phyloP scores from a whole-genome alignment of 2,797 vertebrate genomes.

The Lacerta viridis region DNA sequence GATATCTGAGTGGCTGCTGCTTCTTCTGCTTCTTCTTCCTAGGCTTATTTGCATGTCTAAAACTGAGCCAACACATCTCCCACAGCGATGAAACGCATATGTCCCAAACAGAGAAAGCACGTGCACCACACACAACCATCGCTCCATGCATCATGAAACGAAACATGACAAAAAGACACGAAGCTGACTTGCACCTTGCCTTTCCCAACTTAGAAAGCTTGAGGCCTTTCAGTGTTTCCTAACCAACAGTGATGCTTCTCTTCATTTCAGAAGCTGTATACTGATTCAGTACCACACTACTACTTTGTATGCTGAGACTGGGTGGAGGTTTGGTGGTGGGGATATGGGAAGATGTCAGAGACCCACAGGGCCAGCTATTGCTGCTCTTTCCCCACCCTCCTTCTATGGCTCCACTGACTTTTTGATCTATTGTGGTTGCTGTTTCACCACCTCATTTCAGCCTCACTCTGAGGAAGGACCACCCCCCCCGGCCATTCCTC shows the following conservation, averaged over 20 bases:
- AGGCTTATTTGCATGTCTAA: neutral
- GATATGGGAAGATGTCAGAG: neutral
- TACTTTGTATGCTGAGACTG: neutral
- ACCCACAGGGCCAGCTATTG: too few species aligned
- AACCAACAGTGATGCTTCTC: neutral
- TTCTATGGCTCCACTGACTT: too few species aligned
- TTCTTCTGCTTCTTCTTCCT: neutral
- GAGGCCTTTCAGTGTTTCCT: neutral
- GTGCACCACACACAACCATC: neutral
- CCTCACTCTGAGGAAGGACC: too few species aligned
- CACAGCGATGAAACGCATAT: neutral
- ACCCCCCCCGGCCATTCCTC: too few species aligned
- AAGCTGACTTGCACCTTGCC: neutral
- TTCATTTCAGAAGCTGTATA: neutral
- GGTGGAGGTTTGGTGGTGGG: neutral
- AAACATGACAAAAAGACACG: neutral
- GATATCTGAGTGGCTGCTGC: too few species aligned
- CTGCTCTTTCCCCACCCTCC: too few species aligned
- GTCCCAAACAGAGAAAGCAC: neutral
- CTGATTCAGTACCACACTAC: neutral
- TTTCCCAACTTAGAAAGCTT: neutral
- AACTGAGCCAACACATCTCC: neutral
- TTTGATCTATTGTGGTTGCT: too few species aligned
- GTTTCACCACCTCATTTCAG: too few species aligned
- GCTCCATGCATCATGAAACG: neutral